Base-by-base conservation (phyloP, 2,113 vertebrate genomes). In the Columba janthina region DNA sequence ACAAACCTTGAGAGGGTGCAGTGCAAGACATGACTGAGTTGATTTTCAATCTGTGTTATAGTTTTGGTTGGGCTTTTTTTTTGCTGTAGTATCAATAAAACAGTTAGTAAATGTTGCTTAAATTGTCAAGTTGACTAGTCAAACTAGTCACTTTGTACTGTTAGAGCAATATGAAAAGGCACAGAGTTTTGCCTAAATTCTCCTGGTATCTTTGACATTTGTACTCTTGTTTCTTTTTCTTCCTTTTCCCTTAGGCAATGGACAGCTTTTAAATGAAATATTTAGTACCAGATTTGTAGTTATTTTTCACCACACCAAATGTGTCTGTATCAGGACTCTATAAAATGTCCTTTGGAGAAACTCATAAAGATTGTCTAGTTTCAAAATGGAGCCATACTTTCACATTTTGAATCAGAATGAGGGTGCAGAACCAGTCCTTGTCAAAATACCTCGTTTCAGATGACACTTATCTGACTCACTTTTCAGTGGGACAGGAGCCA, bases 401-500 rank as follows among this genome's bases (percentile, higher is more conserved):
- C 29, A 8, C 48, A 21, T 51, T 70, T 54, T 12, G 42, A 42
- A 71, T 76, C 12, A 5, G 46, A 64, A 42, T 58, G 62, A 44
- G 36, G n/a, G 10, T 5, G 3, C 46, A 44, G 25, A 40, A 34
- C 32, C 65, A 86, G n/a, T 15, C 38, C 53, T 72, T 74, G 40
- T 82, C 54, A 71, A 75, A 61, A 65, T 18, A 6, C 2, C 15
- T 17, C 21, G 38, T 81, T 38, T 29, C 36, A 87, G 36, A 58
- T 40, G 79, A 28, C 67, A 14, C 38, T 42, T 65, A 32, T 3
- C 46, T 65, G 56, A 50, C 32, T 81, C 17, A 3, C 38, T 78
- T 76, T 74, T 82, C 57, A 8, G 62, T 69, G 91, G 93, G 93
- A 89, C 31, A 72, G 70, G 38, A 90, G 89, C 94, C 94, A 90